Conservation (phyloP, 2,797 vertebrate species). For the Alfaro cultratus region DNA sequence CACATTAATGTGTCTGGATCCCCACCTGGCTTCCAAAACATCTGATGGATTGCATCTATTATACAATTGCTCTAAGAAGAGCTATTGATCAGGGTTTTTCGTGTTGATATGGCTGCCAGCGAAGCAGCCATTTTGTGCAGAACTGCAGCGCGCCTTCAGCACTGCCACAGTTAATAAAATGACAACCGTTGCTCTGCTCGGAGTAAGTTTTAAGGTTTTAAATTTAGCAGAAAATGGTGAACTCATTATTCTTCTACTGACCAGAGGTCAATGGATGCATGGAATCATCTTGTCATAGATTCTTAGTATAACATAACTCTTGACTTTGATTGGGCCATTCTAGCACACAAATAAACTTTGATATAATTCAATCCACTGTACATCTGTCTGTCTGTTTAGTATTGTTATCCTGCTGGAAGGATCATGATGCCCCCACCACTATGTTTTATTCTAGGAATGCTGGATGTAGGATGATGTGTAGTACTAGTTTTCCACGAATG, state of each 20-base stretch:
- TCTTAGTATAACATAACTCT: not conserved
- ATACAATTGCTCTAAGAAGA: conserved; percentile 18
- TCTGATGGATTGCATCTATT: conserved; percentile 1
- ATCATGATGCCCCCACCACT: not conserved
- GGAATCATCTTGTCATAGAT: not conserved
- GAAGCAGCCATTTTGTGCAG: not conserved
- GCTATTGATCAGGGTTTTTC: conserved; percentile 14
- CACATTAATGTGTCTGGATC: not conserved
- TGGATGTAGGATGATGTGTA: not conserved
- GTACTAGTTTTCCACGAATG: not conserved
- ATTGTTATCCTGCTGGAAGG: not conserved
- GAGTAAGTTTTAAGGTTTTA: conserved; percentile 12
- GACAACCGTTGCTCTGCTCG: conserved; percentile 1
- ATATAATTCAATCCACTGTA: not conserved
- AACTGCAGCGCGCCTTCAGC: conserved; percentile 11
- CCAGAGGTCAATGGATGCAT: conserved; percentile 20
- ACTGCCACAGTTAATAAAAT: conserved; percentile 27
- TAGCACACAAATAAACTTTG: not conserved
- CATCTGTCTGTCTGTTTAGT: not conserved
- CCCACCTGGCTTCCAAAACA: conserved; percentile 5
- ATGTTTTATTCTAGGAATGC: not conserved
- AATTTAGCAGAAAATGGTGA: conserved; percentile 41
- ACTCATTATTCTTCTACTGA: conserved; percentile 4
- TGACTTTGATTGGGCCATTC: not conserved
- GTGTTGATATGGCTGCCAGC: conserved; percentile 11